Evolutionary conservation across 92 coral and sea anemone genomes (phyloP).

Genomic region (Epizoanthus rinbou): DNA sequence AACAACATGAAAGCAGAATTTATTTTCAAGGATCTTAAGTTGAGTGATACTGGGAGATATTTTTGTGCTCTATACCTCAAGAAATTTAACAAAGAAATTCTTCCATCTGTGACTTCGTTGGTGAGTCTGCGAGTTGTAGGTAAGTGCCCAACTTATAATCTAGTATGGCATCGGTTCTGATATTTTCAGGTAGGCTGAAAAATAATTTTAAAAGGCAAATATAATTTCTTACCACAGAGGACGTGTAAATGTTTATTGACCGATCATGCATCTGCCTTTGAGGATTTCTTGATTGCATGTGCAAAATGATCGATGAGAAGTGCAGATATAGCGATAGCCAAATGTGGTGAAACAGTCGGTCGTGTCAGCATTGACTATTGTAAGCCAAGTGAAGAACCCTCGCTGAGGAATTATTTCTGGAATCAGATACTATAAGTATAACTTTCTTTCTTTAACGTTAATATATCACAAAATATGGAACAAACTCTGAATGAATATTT

Average conservation of each 20-base stretch:
- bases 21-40: conserved; percentile 14
- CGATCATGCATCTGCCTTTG: not conserved
- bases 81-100: too few species aligned
- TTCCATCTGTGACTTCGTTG: not conserved
- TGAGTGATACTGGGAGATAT: conserved; percentile 26
- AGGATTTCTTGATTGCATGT: conserved; percentile 2
- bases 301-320: not conserved
- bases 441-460: not conserved
- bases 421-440: not conserved
- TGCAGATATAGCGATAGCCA: not conserved
- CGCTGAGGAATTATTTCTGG: not conserved
- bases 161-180: too few species aligned
- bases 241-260: not conserved
- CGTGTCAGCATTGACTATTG: not conserved
- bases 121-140: conserved; percentile 20
- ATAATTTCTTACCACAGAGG: not conserved
- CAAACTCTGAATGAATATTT: not conserved
- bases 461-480: not conserved
- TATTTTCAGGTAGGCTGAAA: not conserved
- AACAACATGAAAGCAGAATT: conserved; percentile 11
- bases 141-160: not conserved
- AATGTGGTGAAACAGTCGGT: not conserved
- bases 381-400: not conserved
- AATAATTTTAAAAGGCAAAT: not conserved
- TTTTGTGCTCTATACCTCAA: conserved; percentile 1